Evolutionary conservation across 2,113 vertebrate species (phyloP).

Genomic region (Ancistrus triradiatus): DNA sequence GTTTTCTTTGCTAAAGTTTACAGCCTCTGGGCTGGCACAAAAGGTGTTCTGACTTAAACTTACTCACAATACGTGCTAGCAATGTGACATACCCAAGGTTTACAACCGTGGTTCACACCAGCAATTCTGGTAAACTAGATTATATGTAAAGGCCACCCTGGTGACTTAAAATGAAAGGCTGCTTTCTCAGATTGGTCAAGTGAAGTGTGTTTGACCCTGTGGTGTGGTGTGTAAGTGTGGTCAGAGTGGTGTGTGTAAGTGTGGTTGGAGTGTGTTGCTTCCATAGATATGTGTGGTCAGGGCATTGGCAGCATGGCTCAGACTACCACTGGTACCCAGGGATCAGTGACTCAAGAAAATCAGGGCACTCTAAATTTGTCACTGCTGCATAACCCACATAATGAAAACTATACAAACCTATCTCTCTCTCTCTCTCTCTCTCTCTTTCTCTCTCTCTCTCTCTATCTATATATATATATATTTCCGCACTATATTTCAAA

Average conservation of each 20-base stretch:
- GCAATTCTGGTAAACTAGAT: slow-evolving; percentile 29
- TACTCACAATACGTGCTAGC: too few species aligned
- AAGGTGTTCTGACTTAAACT: too few species aligned
- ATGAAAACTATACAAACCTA: slow-evolving; percentile 60
- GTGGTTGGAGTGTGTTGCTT: slow-evolving; percentile 36
- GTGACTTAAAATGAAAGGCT: slow-evolving; percentile 23
- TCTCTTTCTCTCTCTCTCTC: slow-evolving; percentile 23
- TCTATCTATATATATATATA: slow-evolving; percentile 20
- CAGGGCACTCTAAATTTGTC: slow-evolving; percentile 79
- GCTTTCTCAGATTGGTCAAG: slow-evolving; percentile 34
- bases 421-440: slow-evolving; percentile 20
- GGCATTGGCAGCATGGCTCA: slow-evolving; percentile 39
- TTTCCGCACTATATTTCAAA: too few species aligned
- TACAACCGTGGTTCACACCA: slow-evolving; percentile 24
- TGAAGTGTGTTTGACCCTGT: slow-evolving; percentile 33
- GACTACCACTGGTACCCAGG: slow-evolving; percentile 63
- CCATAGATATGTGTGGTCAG: slow-evolving; percentile 43
- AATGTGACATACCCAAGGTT: slow-evolving; percentile 1
- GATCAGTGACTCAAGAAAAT: slow-evolving; percentile 72
- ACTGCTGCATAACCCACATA: slow-evolving; percentile 77
- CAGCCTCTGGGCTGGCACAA: too few species aligned
- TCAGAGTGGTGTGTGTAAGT: slow-evolving; percentile 26
- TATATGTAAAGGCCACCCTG: slow-evolving; percentile 18
- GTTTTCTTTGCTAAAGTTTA: too few species aligned
- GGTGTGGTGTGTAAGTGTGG: slow-evolving; percentile 45